A percentile compares a stretch with the other conserved stretches of the same genome.
Conservation (phyloP, 2,797 vertebrate genomes). For the Mastacembelus armatus region DNA sequence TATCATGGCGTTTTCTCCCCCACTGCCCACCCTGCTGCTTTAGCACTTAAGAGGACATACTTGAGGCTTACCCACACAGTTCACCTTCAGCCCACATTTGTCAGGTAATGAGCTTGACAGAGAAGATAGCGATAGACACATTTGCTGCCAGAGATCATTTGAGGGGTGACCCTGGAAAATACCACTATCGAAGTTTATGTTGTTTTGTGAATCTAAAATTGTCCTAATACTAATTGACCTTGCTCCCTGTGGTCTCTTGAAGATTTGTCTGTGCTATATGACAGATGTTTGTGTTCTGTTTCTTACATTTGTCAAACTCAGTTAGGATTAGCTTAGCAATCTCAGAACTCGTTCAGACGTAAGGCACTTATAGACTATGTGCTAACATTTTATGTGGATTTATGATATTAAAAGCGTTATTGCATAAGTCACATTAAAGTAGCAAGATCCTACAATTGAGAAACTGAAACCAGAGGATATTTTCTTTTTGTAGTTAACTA, state of each 20-base stretch:
- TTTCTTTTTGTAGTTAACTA: background rate
- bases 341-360: background rate
- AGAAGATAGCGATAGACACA: constrained; percentile 32
- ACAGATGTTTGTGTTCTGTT: background rate
- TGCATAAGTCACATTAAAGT: background rate
- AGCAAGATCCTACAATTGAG: background rate
- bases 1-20: constrained; percentile 39
- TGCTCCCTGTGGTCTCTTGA: constrained; percentile 4
- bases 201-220: constrained; percentile 36
- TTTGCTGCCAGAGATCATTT: constrained; percentile 33
- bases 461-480: background rate
- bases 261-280: background rate
- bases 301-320: background rate
- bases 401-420: background rate
- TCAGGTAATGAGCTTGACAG: constrained; percentile 69
- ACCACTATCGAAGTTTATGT: constrained; percentile 16
- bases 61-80: constrained; percentile 56
- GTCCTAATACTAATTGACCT: constrained; percentile 28
- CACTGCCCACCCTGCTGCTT: constrained; percentile 47
- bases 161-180: constrained; percentile 34
- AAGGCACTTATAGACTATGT: background rate
- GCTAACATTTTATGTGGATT: no score
- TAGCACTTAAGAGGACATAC: constrained; percentile 59
- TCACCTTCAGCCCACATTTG: constrained; percentile 56
- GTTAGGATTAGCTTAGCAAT: background rate